Conservation (phyloP, 2,113 vertebrate species). For the Pollimyrus isidori region DNA sequence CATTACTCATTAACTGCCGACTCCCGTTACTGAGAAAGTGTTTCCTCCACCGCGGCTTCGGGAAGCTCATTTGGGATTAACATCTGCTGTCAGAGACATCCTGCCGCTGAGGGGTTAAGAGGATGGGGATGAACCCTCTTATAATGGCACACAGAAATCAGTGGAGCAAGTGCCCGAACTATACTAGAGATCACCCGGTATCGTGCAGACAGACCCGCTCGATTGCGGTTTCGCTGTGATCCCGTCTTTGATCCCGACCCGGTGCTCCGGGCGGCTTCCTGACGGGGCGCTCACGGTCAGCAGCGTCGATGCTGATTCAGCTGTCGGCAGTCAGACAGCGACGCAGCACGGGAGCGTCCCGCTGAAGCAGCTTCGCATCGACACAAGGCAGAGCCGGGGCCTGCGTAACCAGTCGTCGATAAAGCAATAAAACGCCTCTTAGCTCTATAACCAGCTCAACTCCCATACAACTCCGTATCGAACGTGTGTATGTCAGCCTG, state of each 20-base stretch:
- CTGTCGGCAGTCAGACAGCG: not conserved
- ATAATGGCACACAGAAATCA: not conserved
- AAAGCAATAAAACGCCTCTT: not conserved
- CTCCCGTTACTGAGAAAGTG: not conserved
- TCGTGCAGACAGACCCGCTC: not conserved
- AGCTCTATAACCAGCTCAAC: not conserved
- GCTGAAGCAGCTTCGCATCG: not conserved
- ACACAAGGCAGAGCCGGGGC: not conserved
- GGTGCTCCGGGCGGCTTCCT: not conserved
- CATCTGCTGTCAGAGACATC: not conserved
- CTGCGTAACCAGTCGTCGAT: not conserved
- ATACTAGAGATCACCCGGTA: not conserved
- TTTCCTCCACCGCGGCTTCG: not conserved
- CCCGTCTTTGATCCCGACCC: not conserved
- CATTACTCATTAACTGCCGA: not conserved
- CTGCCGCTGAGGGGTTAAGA: not conserved
- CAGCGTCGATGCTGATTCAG: not conserved
- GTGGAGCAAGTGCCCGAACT: not conserved
- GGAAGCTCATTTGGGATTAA: not conserved
- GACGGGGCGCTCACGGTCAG: not conserved
- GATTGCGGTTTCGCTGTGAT: not conserved
- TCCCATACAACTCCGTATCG: not conserved
- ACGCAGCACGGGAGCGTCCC: not conserved
- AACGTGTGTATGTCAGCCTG: not conserved
- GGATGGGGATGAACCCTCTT: not conserved